Evolutionary conservation across 2,888 invertebrate genomes (phyloP).

Genomic region (Pristionchus mayeri): DNA sequence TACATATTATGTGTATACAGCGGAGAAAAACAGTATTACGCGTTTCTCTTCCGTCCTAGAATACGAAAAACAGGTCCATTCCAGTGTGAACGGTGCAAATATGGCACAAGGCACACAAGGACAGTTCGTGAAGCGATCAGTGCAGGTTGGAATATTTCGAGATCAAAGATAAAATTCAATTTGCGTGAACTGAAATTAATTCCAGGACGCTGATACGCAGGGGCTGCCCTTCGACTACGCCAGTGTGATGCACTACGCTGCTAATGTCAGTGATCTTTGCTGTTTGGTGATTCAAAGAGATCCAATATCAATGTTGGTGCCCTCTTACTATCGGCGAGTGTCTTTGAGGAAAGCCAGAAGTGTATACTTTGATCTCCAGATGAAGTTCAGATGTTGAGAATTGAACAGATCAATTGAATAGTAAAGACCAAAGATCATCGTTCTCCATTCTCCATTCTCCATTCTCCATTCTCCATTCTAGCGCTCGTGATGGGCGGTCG

Average conservation of each 20-base stretch:
- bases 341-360: no score
- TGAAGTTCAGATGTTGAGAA: no score
- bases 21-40: no score
- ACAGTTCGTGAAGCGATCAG: conserved; percentile 60
- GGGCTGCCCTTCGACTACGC: conserved; percentile 64
- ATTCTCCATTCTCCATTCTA: no score
- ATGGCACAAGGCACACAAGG: conserved; percentile 57
- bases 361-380: no score
- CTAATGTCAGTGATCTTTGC: conserved; percentile 52
- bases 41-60: no score
- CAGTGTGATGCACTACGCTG: conserved; percentile 64
- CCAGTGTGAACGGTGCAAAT: conserved; percentile 59
- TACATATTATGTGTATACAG: no score
- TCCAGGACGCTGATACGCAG: conserved; percentile 41
- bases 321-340: no score
- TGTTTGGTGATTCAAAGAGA: background rate
- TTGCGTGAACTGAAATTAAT: background rate
- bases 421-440: no score
- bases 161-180: background rate
- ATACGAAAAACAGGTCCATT: background rate
- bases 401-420: no score
- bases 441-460: no score
- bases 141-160: conserved; percentile 48
- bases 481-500: no score
- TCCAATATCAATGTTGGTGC: background rate